A percentile compares a stretch with the other conserved stretches of the same genome.
Conservation (phyloP, 2,113 vertebrate genomes). For the Porphyrio hochstetteri region DNA sequence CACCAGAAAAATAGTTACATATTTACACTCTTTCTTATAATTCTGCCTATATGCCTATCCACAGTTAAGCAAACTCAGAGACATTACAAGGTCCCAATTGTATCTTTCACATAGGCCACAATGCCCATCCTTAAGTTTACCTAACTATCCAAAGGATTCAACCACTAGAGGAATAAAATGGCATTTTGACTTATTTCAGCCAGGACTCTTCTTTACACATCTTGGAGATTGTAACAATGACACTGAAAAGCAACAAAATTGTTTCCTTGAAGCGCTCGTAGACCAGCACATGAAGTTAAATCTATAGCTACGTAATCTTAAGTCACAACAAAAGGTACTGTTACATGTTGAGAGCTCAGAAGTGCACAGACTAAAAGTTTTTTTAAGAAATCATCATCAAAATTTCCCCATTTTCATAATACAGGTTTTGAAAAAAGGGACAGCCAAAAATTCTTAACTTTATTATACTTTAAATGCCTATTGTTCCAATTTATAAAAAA, state of each 20-base stretch:
- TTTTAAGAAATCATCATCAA: not conserved
- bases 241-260: conserved; percentile 48
- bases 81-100: not conserved
- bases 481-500: not conserved
- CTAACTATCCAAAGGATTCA: not conserved
- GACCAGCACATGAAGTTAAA: conserved; percentile 40
- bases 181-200: conserved; percentile 40
- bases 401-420: not conserved
- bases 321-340: not conserved
- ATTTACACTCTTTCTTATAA: not conserved
- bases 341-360: not conserved
- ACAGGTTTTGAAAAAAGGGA: not conserved
- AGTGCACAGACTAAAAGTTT: not conserved
- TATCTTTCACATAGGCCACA: not conserved
- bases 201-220: conserved; percentile 45
- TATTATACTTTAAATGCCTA: not conserved
- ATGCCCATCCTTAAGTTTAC: not conserved
- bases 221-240: conserved; percentile 44
- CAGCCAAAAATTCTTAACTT: not conserved
- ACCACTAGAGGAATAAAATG: not conserved
- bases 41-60: not conserved
- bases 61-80: not conserved
- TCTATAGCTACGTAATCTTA: not conserved
- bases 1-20: not conserved
- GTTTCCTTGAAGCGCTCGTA: conserved; percentile 29